Percentiles rank a stretch among this genome's conserved stretches.
phyloP scores from a whole-genome alignment of 1,140 invertebrate species.

The Zaprionus vittiger region DNA sequence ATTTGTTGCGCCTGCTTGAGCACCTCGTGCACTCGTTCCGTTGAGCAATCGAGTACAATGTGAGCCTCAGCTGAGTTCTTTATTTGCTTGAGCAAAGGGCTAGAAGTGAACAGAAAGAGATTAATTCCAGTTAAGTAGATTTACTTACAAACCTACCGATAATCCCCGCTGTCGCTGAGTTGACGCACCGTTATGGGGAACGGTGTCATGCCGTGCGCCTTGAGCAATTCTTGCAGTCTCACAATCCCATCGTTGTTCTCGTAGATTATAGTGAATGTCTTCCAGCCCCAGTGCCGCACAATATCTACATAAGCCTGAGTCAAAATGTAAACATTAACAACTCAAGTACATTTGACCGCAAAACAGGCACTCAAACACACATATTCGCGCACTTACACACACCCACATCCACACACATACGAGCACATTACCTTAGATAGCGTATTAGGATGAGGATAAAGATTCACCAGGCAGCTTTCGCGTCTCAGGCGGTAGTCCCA shows the following conservation, averaged over 20 bases:
- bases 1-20: slow-evolving; percentile 97
- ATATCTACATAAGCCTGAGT: slow-evolving; percentile 94
- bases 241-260: slow-evolving; percentile 97
- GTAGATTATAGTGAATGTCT: slow-evolving; percentile 97
- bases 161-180: slow-evolving; percentile 91
- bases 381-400: neutral
- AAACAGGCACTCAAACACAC: slow-evolving; percentile 1
- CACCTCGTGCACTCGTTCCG: slow-evolving; percentile 92
- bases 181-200: slow-evolving; percentile 92
- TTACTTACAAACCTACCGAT: slow-evolving; percentile 86
- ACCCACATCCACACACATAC: neutral
- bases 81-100: slow-evolving; percentile 95
- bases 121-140: neutral
- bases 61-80: slow-evolving; percentile 95
- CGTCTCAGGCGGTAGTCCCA: slow-evolving; percentile 95
- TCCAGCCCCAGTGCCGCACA: slow-evolving; percentile 95
- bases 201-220: slow-evolving; percentile 93
- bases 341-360: slow-evolving; percentile 20
- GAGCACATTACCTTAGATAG: slow-evolving; percentile 90
- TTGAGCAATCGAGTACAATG: slow-evolving; percentile 96
- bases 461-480: slow-evolving; percentile 96
- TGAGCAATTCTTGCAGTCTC: slow-evolving; percentile 95
- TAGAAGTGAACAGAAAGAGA: slow-evolving; percentile 76
- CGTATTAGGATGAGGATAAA: slow-evolving; percentile 96
- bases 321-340: slow-evolving; percentile 34